Conservation (phyloP, 2,888 invertebrate species). For the Pseudeuparius sepicola region DNA sequence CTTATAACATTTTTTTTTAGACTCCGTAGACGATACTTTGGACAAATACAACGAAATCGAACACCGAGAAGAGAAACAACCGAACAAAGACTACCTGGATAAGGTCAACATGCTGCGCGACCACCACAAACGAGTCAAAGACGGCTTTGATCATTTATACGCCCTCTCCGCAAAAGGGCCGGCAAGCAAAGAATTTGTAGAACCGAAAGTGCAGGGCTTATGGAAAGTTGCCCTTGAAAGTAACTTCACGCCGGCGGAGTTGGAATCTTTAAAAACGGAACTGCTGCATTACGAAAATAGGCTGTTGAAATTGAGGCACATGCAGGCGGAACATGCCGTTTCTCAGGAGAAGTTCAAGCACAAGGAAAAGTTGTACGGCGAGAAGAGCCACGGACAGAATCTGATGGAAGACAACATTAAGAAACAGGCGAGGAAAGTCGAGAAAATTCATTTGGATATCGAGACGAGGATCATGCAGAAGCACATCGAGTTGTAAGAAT, state of each 20-base stretch:
- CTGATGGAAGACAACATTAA: conserved; percentile 69
- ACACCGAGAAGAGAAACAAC: conserved; percentile 44
- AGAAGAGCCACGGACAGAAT: conserved; percentile 52
- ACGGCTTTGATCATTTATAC: conserved; percentile 68
- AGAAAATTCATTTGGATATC: conserved; percentile 72
- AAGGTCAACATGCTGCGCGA: conserved; percentile 63
- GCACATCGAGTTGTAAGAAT: conserved; percentile 67
- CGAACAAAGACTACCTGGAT: conserved; percentile 52
- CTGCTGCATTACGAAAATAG: conserved; percentile 80
- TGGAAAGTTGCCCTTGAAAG: conserved; percentile 75
- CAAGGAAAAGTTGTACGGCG: conserved; percentile 50
- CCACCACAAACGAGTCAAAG: conserved; percentile 64
- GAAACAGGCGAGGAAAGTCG: conserved; percentile 74
- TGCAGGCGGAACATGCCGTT: conserved; percentile 72
- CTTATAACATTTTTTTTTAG: conserved; percentile 37
- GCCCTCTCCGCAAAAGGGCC: conserved; percentile 67
- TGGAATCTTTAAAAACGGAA: conserved; percentile 78
- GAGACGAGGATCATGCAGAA: conserved; percentile 66
- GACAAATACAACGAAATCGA: conserved; percentile 63
- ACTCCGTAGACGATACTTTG: conserved; percentile 62
- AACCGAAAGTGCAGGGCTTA: conserved; percentile 78
- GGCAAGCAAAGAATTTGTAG: conserved; percentile 76
- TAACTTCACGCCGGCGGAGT: conserved; percentile 72
- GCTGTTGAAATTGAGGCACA: conserved; percentile 68
- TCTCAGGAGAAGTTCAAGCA: conserved; percentile 55